Percentiles rank a stretch among this genome's conserved stretches.
Evolutionary conservation across 2,888 invertebrate species (phyloP).

Genomic region (Deroplatys truncata): DNA sequence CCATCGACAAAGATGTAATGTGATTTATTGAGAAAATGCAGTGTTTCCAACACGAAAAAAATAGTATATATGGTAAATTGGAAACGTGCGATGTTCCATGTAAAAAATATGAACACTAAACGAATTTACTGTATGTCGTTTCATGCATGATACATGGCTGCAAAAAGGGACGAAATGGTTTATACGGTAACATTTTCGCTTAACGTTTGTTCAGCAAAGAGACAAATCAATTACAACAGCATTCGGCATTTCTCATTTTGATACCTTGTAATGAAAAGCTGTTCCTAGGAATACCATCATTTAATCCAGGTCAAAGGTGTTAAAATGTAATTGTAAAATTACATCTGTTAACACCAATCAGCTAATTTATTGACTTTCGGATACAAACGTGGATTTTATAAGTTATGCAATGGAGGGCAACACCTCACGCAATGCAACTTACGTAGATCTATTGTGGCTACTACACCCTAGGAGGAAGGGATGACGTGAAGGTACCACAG

Average conservation of each 20-base stretch:
- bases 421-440: no score
- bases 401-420: no score
- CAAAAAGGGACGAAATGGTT: not conserved
- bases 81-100: not conserved
- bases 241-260: not conserved
- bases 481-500: no score
- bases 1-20: not conserved
- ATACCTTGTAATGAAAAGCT: not conserved
- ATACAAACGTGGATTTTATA: no score
- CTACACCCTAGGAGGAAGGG: no score
- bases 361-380: no score
- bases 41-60: not conserved
- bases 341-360: no score
- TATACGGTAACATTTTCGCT: not conserved
- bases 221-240: not conserved
- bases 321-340: no score
- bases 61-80: not conserved
- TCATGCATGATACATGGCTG: not conserved
- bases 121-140: not conserved
- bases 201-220: not conserved
- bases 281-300: not conserved
- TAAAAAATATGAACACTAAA: not conserved
- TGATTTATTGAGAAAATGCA: not conserved
- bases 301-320: not conserved
- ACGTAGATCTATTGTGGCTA: no score